These are phyloP conservation scores for Alentia gelatinosa DNA, from an alignment of 2,888 invertebrate genomes.

Conservation along the genomic window DNA sequence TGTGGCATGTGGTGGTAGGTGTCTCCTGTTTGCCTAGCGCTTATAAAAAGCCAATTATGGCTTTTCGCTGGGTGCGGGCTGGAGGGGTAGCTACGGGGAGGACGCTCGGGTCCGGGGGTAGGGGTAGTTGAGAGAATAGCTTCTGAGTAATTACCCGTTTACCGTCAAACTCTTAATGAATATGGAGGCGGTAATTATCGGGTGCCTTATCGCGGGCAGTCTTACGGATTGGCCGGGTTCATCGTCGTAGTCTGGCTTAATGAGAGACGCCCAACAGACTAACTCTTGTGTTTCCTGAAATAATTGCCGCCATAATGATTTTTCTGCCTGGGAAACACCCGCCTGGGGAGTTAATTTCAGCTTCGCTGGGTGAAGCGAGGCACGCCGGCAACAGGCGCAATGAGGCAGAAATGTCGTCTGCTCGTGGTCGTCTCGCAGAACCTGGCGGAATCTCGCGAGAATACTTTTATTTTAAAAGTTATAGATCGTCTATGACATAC, in stretches of 20 bases:
- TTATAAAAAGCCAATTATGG: neutral
- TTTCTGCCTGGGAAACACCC: neutral
- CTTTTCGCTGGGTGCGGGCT: neutral
- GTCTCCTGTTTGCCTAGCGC: neutral
- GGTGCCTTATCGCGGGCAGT: neutral
- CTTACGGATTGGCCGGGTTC: neutral
- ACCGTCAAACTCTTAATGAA: slow-evolving; percentile 11
- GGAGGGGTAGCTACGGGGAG: neutral
- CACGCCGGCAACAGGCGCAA: neutral
- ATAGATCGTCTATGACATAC: too few species aligned
- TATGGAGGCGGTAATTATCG: neutral
- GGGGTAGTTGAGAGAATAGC: neutral
- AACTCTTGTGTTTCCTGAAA: neutral
- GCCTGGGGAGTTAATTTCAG: neutral
- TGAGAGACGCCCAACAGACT: neutral
- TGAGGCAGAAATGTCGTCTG: neutral
- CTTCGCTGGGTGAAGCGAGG: neutral
- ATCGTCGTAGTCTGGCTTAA: neutral
- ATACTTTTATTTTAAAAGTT: too few species aligned
- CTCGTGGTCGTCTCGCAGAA: too few species aligned
- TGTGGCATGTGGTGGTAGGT: neutral
- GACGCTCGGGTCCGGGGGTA: neutral
- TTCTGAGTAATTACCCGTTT: neutral
- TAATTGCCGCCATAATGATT: neutral
- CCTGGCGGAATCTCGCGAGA: too few species aligned